A percentile compares a stretch with the other conserved stretches of the same genome.
These are phyloP conservation scores for Microplitis manilae DNA, from an alignment of 2,888 invertebrate species.

Conservation along the genomic window DNA sequence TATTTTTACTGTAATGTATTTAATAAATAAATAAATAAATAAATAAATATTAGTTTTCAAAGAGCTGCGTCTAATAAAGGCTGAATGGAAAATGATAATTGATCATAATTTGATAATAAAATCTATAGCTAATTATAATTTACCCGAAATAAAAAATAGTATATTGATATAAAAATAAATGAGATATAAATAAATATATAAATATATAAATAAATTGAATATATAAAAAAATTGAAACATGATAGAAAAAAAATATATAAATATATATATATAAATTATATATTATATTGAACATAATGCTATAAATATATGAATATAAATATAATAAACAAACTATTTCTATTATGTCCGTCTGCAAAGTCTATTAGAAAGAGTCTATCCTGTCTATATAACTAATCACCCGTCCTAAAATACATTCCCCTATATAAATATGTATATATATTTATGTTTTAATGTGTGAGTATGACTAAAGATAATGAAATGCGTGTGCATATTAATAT, in stretches of 20 bases:
- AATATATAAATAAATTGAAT: conserved; percentile 45
- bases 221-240: conserved; percentile 56
- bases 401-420: conserved; percentile 36
- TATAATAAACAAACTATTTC: conserved; percentile 65
- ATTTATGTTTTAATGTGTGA: background rate
- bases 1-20: background rate
- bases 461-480: conserved; percentile 4
- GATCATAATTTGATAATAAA: conserved; percentile 41
- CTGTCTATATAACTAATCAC: conserved; percentile 45
- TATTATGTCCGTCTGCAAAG: conserved; percentile 71
- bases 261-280: conserved; percentile 50
- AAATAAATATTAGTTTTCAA: background rate
- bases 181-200: conserved; percentile 25
- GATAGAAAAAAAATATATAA: conserved; percentile 59
- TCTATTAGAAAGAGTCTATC: conserved; percentile 71
- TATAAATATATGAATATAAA: conserved; percentile 51
- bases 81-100: conserved; percentile 41
- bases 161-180: conserved; percentile 29
- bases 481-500: conserved; percentile 14
- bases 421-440: conserved; percentile 9
- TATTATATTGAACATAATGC: conserved; percentile 62
- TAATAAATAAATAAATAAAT: background rate
- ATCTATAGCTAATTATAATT: conserved; percentile 40
- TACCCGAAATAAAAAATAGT: conserved; percentile 39
- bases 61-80: conserved; percentile 41